Base-by-base conservation (phyloP, 2,797 vertebrate genomes). In the Chromobotia macracanthus region DNA sequence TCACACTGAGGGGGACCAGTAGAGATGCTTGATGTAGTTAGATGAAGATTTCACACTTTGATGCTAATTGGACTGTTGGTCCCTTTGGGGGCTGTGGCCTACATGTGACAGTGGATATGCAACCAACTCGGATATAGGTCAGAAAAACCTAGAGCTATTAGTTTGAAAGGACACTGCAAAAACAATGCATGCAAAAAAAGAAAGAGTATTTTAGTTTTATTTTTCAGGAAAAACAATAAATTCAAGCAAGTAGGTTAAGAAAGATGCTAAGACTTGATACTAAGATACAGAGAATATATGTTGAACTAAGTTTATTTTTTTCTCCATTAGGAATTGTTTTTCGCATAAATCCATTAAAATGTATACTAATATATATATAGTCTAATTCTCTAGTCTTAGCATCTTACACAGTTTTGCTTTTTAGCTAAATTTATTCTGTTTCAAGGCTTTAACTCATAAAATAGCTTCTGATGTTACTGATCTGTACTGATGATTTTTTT, bases 51-150 rank as follows among this genome's bases (percentile, higher is more conserved):
- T 46, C 16, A 25, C 38, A 48, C 65, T 46, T 21, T 67, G 41
- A 68, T 61, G 53, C 28, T 68, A 67, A 80, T 61, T 73, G 64
- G 55, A 74, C 48, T n/a, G 25, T 61, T 61, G 35, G 1, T 74
- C 53, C 72, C 46, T 53, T 51, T 61, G 64, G 44, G 28, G 11
- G 35, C 48, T 50, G 25, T 38, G 55, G 46, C 64, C 71, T 74
- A 68, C 10, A 74, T 80, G 19, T 23, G 64, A 50, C 46, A 25
- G 19, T 80, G 71, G 41, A 28, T 25, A 53, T 67, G 51, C 28
- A 12, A 23, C 18, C 55, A 18, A 31, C 38, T 12, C 21, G 16
- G 1, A 25, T 19, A 23, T 56, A 25, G 56, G 28, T 9, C 61
- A 19, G 50, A 13, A 28, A n/a, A 46, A 63, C 56, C 21, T 63